Base-by-base conservation (phyloP, 2,888 invertebrate genomes). In the Hydropsyche betteni region DNA sequence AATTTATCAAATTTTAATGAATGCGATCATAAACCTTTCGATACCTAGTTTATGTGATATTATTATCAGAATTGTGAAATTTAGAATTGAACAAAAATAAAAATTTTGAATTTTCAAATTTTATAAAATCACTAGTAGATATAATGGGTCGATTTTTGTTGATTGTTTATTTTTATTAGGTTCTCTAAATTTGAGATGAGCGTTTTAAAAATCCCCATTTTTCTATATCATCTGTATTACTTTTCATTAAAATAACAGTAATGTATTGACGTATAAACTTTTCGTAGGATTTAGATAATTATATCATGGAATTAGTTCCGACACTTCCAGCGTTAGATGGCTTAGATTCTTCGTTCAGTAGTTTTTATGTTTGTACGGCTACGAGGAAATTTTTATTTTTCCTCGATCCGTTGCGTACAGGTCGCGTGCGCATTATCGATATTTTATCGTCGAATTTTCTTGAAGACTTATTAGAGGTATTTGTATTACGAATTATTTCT, bases 361-460 rank as follows among this genome's bases (percentile, higher is more conserved):
- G 94, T 10, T 98, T 98, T 87, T 99, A 98, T 83, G 94, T 97
- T 24, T 98, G 98, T 83, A 97, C 98, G 0, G 98, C 97, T 2
- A 97, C 97, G 0, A 89, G 98, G 80, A 97, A 98, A 84, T 98
- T 99, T 86, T 90, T 98, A 81, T 99, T 99, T 87, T 98, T 98
- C 83, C 87, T 99, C 12, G 98, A 98, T 83, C 95, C 96, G 0
- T 84, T 96, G 79, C 87, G 95, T 78, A 94, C 95, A 0, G 96
- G 97, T 0, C 89, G 94, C 80, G 94, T 98, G 69, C 89, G 95
- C 81, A 98, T 99, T 81, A 90, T 94, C 74, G 97, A 98, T 82
- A 94, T 98, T 80, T 87, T 99, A 76, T 94, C 96, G 0, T 96
- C 95, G 83, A 94, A 95, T 68, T 95, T 98, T 85, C 85, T 98